These are phyloP conservation scores for Diplodus sargus DNA, from an alignment of 2,797 vertebrate genomes.

Conservation along the genomic window DNA sequence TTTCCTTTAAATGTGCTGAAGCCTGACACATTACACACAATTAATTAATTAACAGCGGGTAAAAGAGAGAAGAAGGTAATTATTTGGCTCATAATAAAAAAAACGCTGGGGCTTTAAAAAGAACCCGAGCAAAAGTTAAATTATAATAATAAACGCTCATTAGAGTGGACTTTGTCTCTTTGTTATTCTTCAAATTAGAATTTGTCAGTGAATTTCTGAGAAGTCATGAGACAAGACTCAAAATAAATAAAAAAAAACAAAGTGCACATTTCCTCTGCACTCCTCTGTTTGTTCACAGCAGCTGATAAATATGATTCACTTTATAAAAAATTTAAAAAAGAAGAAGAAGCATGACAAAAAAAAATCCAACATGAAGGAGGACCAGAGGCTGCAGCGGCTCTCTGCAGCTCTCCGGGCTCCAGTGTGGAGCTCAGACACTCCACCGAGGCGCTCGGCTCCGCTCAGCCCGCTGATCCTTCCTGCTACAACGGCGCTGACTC, in stretches of 20 bases:
- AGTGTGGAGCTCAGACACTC: constrained; percentile 15
- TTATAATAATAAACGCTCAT: not conserved
- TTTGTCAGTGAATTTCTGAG: not conserved
- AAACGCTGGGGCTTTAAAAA: not conserved
- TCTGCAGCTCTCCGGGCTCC: constrained; percentile 33
- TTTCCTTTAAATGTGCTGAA: constrained; percentile 20
- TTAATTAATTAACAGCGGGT: constrained; percentile 30
- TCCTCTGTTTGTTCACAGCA: constrained; percentile 19
- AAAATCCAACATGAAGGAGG: constrained; percentile 15
- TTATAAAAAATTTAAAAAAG: not conserved
- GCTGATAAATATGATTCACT: constrained; percentile 15
- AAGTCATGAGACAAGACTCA: not conserved
- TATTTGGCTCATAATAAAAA: constrained; percentile 10
- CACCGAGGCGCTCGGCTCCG: constrained; percentile 1
- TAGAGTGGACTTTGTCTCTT: constrained; percentile 19
- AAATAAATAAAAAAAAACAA: not conserved
- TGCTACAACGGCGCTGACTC: constrained; percentile 15
- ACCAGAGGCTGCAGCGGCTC: constrained; percentile 9
- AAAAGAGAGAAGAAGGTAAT: not conserved
- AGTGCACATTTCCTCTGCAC: not conserved
- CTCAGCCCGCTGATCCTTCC: constrained; percentile 19
- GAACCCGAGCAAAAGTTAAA: constrained; percentile 2
- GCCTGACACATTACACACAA: constrained; percentile 19
- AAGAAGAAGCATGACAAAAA: constrained; percentile 11
- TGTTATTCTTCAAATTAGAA: constrained; percentile 34